Evolutionary conservation across 2,797 vertebrate genomes (phyloP).

Genomic region (Aphelocoma californica): DNA sequence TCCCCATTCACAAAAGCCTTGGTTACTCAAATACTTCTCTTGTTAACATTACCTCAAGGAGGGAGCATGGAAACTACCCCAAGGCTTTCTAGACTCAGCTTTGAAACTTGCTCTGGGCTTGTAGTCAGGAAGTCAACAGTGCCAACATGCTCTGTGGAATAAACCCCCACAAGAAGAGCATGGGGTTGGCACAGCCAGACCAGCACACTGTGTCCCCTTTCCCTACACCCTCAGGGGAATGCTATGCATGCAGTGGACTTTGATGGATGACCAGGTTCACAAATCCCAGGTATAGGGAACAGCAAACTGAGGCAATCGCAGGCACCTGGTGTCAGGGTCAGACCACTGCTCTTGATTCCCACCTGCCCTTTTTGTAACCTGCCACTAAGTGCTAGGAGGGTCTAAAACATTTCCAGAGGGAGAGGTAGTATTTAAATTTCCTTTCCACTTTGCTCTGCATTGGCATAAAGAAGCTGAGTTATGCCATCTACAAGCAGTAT

Average conservation of each 20-base stretch:
- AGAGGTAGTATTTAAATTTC: not conserved
- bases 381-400: not conserved
- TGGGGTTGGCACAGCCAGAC: not conserved
- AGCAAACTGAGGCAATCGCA: not conserved
- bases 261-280: not conserved
- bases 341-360: not conserved
- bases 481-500: not conserved
- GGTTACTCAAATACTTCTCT: not conserved
- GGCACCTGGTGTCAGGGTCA: not conserved
- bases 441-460: not conserved
- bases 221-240: not conserved
- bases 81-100: not conserved
- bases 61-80: not conserved
- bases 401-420: not conserved
- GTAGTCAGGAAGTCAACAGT: not conserved
- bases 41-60: not conserved
- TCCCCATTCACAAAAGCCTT: not conserved
- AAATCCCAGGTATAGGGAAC: not conserved
- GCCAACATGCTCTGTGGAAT: fast-evolving
- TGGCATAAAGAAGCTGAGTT: not conserved
- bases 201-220: not conserved
- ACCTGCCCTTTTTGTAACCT: not conserved
- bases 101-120: not conserved
- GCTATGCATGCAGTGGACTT: not conserved
- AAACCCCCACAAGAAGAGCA: fast-evolving